Conservation (phyloP, 2,888 invertebrate species). For the Folsomia manolachei region DNA sequence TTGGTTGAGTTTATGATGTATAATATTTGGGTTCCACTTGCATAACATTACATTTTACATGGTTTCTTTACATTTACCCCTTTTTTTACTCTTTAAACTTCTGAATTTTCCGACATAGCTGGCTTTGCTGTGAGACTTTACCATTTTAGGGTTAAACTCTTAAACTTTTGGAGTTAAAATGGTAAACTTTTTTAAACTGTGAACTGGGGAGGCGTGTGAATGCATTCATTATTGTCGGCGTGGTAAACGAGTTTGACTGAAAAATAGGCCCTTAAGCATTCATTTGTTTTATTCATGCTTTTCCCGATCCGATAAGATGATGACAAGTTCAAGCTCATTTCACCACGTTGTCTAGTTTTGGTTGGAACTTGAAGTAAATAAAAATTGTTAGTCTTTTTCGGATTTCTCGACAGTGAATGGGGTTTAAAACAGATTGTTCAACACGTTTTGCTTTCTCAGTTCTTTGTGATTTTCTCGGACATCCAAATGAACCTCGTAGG, state of each 20-base stretch:
- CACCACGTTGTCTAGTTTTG: no score
- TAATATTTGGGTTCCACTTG: slow-evolving; percentile 2
- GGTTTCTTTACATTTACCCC: slow-evolving; percentile 9
- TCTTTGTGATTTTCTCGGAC: no score
- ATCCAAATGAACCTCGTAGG: no score
- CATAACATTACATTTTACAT: neutral
- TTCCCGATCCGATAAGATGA: slow-evolving; percentile 1
- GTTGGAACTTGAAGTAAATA: no score
- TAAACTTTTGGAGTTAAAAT: slow-evolving; percentile 6
- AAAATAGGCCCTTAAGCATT: slow-evolving; percentile 13
- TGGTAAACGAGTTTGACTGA: slow-evolving; percentile 10
- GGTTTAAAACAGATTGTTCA: no score
- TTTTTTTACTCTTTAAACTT: slow-evolving; percentile 9
- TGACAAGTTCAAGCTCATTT: slow-evolving; percentile 2
- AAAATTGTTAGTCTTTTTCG: no score
- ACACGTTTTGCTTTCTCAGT: no score
- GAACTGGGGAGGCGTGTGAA: slow-evolving; percentile 24
- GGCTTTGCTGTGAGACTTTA: neutral
- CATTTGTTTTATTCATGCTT: slow-evolving; percentile 1
- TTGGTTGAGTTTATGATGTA: neutral
- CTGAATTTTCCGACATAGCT: neutral
- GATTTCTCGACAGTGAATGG: no score
- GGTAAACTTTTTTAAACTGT: neutral
- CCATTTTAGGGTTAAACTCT: slow-evolving; percentile 5
- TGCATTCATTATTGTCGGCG: slow-evolving; percentile 26